A percentile compares a stretch with the other conserved stretches of the same genome.
These are phyloP conservation scores for Ethmia dodecea DNA, from an alignment of 2,888 invertebrate species.

Conservation along the genomic window DNA sequence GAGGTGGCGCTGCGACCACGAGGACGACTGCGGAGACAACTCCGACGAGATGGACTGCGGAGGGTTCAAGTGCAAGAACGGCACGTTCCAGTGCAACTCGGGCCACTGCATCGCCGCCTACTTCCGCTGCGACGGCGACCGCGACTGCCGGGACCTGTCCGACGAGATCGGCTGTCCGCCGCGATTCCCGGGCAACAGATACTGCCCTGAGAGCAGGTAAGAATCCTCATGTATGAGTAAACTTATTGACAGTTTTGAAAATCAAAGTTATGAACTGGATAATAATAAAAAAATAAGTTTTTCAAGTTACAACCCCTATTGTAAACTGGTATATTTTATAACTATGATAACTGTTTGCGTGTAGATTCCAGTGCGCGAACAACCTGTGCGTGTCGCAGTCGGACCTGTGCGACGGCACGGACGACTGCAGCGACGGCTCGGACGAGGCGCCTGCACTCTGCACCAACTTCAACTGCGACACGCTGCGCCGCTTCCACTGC, in stretches of 20 bases:
- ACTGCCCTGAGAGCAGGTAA: constrained; percentile 87
- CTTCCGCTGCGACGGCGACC: constrained; percentile 92
- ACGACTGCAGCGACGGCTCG: constrained; percentile 94
- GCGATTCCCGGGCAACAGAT: constrained; percentile 90
- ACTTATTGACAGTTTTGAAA: not conserved
- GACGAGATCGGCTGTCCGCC: constrained; percentile 95
- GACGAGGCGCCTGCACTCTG: constrained; percentile 91
- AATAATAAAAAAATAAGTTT: too few relatives aligned
- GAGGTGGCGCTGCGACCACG: constrained; percentile 96
- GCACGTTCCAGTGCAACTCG: constrained; percentile 93
- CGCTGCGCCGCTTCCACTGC: constrained; percentile 91
- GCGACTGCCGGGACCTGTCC: constrained; percentile 92
- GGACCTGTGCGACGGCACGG: constrained; percentile 94
- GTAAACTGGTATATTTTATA: too few relatives aligned
- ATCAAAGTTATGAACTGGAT: too few relatives aligned
- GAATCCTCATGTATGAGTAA: constrained; percentile 6
- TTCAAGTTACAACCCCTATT: not conserved
- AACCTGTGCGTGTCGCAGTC: constrained; percentile 93
- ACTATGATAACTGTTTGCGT: constrained; percentile 4
- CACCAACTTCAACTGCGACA: constrained; percentile 91
- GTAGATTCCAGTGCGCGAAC: constrained; percentile 93
- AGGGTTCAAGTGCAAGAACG: constrained; percentile 91
- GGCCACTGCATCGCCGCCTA: constrained; percentile 95
- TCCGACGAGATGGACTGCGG: constrained; percentile 92
- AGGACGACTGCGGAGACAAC: constrained; percentile 97